Conservation (phyloP, 2,113 vertebrate genomes). For the Girardinichthys multiradiatus region DNA sequence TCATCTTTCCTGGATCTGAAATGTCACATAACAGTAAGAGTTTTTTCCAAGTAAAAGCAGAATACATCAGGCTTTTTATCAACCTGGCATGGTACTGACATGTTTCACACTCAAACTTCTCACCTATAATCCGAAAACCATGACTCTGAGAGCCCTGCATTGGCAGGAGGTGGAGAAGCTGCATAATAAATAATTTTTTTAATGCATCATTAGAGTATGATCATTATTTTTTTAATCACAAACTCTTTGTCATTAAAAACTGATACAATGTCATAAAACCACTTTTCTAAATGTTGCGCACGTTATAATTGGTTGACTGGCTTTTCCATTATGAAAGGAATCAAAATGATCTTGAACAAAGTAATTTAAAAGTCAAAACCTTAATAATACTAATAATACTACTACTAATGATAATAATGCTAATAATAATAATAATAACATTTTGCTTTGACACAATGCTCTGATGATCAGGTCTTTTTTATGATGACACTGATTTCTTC, state of each 20-base stretch:
- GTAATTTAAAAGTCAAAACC: background rate
- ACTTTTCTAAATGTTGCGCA: background rate
- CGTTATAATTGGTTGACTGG: background rate
- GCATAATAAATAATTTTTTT: background rate
- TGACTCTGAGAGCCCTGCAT: background rate
- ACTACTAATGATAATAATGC: too few species aligned
- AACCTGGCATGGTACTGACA: constrained; percentile 29
- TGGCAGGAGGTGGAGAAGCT: background rate
- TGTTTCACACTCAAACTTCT: constrained; percentile 24
- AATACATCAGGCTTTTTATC: constrained; percentile 7
- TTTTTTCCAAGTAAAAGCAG: background rate
- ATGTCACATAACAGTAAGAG: background rate
- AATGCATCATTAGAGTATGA: too few species aligned
- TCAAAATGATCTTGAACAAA: background rate
- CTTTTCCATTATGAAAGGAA: background rate
- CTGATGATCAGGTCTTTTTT: constrained; percentile 20
- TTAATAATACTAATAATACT: background rate
- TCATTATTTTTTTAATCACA: too few species aligned
- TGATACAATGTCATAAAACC: too few species aligned
- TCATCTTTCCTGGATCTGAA: constrained; percentile 3
- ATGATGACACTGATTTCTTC: constrained; percentile 45
- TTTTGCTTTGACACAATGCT: background rate
- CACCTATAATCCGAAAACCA: constrained; percentile 30
- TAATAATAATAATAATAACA: background rate
- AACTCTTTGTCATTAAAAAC: too few species aligned